These are phyloP conservation scores for Bombylius major DNA, from an alignment of 2,888 invertebrate species.

Conservation along the genomic window DNA sequence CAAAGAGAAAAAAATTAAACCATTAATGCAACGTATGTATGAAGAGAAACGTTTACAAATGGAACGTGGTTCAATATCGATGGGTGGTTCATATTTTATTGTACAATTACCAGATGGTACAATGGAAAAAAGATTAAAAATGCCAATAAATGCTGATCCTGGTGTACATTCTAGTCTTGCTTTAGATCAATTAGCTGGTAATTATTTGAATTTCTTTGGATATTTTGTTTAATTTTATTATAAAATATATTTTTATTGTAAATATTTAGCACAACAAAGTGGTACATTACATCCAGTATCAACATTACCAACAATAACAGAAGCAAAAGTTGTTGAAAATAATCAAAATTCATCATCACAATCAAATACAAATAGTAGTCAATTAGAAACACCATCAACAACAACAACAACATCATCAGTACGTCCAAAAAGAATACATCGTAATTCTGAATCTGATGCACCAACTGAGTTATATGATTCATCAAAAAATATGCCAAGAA, in stretches of 20 bases:
- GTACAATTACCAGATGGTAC: constrained; percentile 84
- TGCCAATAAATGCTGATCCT: constrained; percentile 84
- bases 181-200: constrained; percentile 60
- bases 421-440: constrained; percentile 23
- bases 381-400: constrained; percentile 13
- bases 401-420: not conserved
- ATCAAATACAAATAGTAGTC: constrained; percentile 11
- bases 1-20: constrained; percentile 45
- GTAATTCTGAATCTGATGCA: constrained; percentile 31
- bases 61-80: constrained; percentile 81
- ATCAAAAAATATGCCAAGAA: constrained; percentile 53
- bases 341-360: constrained; percentile 16
- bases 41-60: constrained; percentile 83
- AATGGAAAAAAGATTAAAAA: constrained; percentile 79
- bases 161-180: constrained; percentile 88
- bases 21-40: constrained; percentile 80
- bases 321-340: constrained; percentile 55
- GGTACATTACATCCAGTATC: constrained; percentile 73
- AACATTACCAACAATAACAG: constrained; percentile 80
- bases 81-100: constrained; percentile 74
- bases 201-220: constrained; percentile 22
- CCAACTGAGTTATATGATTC: constrained; percentile 14
- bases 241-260: not conserved
- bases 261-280: constrained; percentile 38
- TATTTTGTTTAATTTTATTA: constrained; percentile 14